Evolutionary conservation across 92 coral and sea anemone species (phyloP).

Genomic region (Zoanthus sociatus): DNA sequence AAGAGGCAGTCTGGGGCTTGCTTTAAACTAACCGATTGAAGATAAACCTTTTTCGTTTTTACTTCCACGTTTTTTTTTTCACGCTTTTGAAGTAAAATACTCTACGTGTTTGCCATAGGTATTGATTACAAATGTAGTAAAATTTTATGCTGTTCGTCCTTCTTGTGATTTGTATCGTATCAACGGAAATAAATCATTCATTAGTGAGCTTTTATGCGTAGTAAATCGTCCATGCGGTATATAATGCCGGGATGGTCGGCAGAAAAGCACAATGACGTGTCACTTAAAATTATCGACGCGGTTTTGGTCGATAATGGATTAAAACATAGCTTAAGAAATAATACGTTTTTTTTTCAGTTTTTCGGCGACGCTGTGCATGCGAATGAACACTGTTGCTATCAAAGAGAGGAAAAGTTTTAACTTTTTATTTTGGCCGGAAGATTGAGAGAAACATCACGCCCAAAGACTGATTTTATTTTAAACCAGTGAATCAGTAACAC

Average conservation of each 20-base stretch:
- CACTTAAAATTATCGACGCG: slow-evolving; percentile 3
- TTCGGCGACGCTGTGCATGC: not conserved
- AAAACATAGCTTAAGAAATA: slow-evolving; percentile 25
- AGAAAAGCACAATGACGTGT: slow-evolving; percentile 38
- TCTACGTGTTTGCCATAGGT: not conserved
- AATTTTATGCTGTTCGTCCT: not conserved
- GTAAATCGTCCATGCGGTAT: slow-evolving; percentile 5
- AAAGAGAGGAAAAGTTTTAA: not conserved
- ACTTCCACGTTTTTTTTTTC: too few species aligned
- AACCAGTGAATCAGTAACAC: not conserved
- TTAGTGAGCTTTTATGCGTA: not conserved
- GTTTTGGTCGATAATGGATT: not conserved
- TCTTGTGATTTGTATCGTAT: not conserved
- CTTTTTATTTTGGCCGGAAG: not conserved
- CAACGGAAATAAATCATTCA: slow-evolving; percentile 11
- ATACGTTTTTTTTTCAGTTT: not conserved
- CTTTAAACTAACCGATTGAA: not conserved
- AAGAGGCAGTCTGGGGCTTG: not conserved
- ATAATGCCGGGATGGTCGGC: not conserved
- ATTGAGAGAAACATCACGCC: not conserved
- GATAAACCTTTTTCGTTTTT: too few species aligned
- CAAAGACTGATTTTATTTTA: slow-evolving; percentile 9
- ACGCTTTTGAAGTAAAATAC: too few species aligned
- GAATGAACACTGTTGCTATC: not conserved
- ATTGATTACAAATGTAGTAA: not conserved